Evolutionary conservation across 2,888 invertebrate species (phyloP).

Genomic region (Galerucella calmariensis): DNA sequence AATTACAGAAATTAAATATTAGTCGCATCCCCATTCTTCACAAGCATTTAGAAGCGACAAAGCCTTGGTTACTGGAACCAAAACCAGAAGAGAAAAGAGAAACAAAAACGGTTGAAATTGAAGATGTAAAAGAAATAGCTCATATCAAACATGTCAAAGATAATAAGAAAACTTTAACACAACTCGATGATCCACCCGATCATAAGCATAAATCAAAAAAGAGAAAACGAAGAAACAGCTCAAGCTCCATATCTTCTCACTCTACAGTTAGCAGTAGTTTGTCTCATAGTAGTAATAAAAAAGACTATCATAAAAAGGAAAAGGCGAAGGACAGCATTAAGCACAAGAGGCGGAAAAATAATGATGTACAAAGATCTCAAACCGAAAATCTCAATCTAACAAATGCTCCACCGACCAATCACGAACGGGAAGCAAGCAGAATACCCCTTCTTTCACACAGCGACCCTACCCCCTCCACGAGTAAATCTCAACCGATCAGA

Average conservation of each 20-base stretch:
- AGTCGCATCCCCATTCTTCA: constrained; percentile 52
- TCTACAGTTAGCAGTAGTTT: constrained; percentile 60
- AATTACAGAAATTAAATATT: constrained; percentile 64
- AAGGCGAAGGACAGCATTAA: constrained; percentile 54
- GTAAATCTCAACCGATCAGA: constrained; percentile 48
- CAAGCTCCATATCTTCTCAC: constrained; percentile 62
- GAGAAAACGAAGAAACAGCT: constrained; percentile 62
- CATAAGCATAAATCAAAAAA: constrained; percentile 56
- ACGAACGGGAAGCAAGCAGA: constrained; percentile 70
- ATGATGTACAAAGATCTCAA: constrained; percentile 55
- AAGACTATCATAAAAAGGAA: constrained; percentile 37
- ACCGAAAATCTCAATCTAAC: constrained; percentile 55
- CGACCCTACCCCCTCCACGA: constrained; percentile 41
- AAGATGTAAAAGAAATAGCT: constrained; percentile 32
- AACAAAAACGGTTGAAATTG: constrained; percentile 33
- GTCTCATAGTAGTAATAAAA: constrained; percentile 58
- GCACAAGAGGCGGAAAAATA: constrained; percentile 60
- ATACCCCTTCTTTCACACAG: constrained; percentile 26
- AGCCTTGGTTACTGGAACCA: constrained; percentile 45
- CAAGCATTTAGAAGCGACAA: constrained; percentile 46
- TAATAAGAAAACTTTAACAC: constrained; percentile 44
- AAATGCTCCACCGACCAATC: constrained; percentile 71
- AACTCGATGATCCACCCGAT: constrained; percentile 37
- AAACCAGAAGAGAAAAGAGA: constrained; percentile 42
- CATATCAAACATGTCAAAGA: constrained; percentile 44